Evolutionary conservation across 2,888 invertebrate genomes (phyloP).

Genomic region (Geotrupes spiniger): DNA sequence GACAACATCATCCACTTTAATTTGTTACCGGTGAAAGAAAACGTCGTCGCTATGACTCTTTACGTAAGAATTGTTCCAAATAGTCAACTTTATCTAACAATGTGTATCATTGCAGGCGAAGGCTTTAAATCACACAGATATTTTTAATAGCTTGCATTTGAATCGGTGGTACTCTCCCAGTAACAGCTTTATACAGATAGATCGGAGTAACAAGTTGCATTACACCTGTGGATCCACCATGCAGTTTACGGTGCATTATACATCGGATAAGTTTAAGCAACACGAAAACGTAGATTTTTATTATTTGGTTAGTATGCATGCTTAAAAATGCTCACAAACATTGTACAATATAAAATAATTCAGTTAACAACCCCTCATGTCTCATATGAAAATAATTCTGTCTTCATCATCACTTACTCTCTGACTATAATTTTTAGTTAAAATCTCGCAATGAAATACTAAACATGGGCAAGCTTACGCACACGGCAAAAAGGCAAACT

Average conservation of each 20-base stretch:
- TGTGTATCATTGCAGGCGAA: constrained; percentile 34
- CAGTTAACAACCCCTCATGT: too few species aligned
- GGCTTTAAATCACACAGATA: constrained; percentile 38
- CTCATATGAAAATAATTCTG: too few species aligned
- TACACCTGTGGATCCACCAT: constrained; percentile 41
- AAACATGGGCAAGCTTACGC: constrained; percentile 37
- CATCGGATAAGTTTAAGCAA: constrained; percentile 37
- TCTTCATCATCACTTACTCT: background rate
- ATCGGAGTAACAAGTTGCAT: constrained; percentile 31
- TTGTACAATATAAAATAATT: background rate
- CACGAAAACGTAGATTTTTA: constrained; percentile 41
- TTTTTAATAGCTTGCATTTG: constrained; percentile 30
- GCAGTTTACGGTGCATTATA: constrained; percentile 43
- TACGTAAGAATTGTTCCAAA: constrained; percentile 35
- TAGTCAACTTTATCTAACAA: background rate
- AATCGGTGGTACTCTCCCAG: constrained; percentile 43
- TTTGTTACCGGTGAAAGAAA: constrained; percentile 42
- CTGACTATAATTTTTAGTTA: constrained; percentile 37
- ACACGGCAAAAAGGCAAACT: constrained; percentile 33
- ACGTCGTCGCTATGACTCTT: constrained; percentile 42
- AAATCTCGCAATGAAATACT: constrained; percentile 42
- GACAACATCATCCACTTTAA: constrained; percentile 39
- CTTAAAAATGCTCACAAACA: background rate
- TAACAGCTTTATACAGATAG: constrained; percentile 42
- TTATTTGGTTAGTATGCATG: constrained; percentile 40